Conservation (phyloP, 2,888 invertebrate species). For the Pyrochroa serraticornis region DNA sequence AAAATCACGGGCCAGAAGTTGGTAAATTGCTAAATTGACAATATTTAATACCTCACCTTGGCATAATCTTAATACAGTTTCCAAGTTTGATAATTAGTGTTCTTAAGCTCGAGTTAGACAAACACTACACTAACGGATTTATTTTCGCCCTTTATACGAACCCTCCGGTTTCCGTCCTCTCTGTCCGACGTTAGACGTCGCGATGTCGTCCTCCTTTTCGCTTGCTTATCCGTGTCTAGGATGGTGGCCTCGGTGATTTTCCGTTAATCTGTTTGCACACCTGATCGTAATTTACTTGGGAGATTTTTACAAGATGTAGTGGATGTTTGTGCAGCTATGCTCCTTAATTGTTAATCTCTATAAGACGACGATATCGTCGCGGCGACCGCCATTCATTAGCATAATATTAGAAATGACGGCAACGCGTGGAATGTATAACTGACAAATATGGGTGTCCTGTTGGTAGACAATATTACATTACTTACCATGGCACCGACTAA, state of each 20-base stretch:
- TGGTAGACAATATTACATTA: slow-evolving; percentile 52
- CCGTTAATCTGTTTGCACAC: slow-evolving; percentile 46
- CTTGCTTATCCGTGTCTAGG: slow-evolving; percentile 18
- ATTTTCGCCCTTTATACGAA: slow-evolving; percentile 46
- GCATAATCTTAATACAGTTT: slow-evolving; percentile 61
- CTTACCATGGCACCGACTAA: slow-evolving; percentile 51
- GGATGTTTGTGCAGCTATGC: slow-evolving; percentile 37
- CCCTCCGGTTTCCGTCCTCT: slow-evolving; percentile 24
- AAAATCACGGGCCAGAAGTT: slow-evolving; percentile 53
- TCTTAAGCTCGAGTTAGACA: slow-evolving; percentile 59
- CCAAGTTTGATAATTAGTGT: slow-evolving; percentile 60
- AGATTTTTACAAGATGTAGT: slow-evolving; percentile 41
- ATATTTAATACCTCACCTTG: slow-evolving; percentile 57
- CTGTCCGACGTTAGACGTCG: background rate
- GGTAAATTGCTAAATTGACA: slow-evolving; percentile 60
- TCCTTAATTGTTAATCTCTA: slow-evolving; percentile 1
- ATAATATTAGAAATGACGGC: slow-evolving; percentile 10
- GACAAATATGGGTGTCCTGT: slow-evolving; percentile 48
- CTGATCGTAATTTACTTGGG: slow-evolving; percentile 42
- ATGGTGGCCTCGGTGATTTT: slow-evolving; percentile 24
- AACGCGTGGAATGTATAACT: slow-evolving; percentile 36
- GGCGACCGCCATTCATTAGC: slow-evolving; percentile 4
- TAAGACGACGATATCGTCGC: background rate
- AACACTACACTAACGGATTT: slow-evolving; percentile 56
- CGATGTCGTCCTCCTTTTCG: slow-evolving; percentile 7